phyloP scores from a whole-genome alignment of 2,888 invertebrate genomes.

The Coenonympha glycerion region DNA sequence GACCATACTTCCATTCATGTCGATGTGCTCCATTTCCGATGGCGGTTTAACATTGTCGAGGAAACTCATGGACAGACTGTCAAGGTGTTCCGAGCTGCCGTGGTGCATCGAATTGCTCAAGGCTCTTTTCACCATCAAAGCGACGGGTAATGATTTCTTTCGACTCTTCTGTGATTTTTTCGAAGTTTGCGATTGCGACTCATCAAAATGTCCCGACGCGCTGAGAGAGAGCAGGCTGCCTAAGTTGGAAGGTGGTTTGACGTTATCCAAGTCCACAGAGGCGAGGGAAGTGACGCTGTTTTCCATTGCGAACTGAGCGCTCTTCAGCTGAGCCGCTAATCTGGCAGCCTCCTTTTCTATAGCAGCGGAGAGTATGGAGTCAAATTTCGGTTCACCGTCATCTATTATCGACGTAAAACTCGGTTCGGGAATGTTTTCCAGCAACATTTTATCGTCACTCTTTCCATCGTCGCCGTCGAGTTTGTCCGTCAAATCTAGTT shows the following conservation, averaged over 20 bases:
- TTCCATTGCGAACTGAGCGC: slow-evolving; percentile 62
- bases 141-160: slow-evolving; percentile 82
- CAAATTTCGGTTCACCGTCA: slow-evolving; percentile 70
- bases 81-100: slow-evolving; percentile 79
- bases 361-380: slow-evolving; percentile 81
- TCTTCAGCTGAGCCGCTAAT: slow-evolving; percentile 67
- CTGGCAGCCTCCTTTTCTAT: slow-evolving; percentile 86
- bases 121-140: slow-evolving; percentile 83
- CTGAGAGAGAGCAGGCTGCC: slow-evolving; percentile 79
- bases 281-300: slow-evolving; percentile 77
- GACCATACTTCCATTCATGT: slow-evolving; percentile 88
- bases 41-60: slow-evolving; percentile 90
- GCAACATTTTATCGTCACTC: slow-evolving; percentile 34
- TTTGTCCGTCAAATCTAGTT: slow-evolving; percentile 60
- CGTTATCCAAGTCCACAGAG: slow-evolving; percentile 82
- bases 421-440: slow-evolving; percentile 51
- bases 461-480: slow-evolving; percentile 40
- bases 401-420: slow-evolving; percentile 61
- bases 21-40: slow-evolving; percentile 85
- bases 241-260: slow-evolving; percentile 86
- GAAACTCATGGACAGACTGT: slow-evolving; percentile 77
- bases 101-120: slow-evolving; percentile 74
- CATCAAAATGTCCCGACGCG: slow-evolving; percentile 72
- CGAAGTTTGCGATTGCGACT: slow-evolving; percentile 42
- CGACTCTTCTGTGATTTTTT: slow-evolving; percentile 65